A percentile compares a stretch with the other conserved stretches of the same genome.
Conservation (phyloP, 2,797 vertebrate genomes). For the Brotula barbata region DNA sequence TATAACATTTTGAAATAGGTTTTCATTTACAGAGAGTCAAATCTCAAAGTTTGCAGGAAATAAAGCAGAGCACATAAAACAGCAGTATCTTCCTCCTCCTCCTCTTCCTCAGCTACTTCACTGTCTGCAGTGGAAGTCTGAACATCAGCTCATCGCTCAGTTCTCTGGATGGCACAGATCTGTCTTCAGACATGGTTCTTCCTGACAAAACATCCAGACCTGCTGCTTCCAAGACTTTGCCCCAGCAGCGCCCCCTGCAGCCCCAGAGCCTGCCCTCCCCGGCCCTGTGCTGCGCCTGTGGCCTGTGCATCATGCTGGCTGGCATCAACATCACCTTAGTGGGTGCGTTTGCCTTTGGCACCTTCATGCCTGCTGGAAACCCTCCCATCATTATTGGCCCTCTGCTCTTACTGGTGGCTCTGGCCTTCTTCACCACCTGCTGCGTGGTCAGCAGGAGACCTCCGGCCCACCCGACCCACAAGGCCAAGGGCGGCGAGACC, state of each 20-base stretch:
- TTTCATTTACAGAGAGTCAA: background rate
- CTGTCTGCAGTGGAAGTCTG: constrained; percentile 3
- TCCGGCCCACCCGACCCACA: constrained; percentile 74
- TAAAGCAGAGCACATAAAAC: background rate
- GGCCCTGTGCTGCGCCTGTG: constrained; percentile 93
- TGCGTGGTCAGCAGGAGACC: constrained; percentile 89
- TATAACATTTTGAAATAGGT: background rate
- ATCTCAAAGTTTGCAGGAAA: background rate
- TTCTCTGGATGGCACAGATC: constrained; percentile 11
- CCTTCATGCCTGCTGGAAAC: constrained; percentile 88
- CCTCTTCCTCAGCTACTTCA: constrained; percentile 3
- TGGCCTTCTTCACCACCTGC: constrained; percentile 90
- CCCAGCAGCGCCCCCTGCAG: constrained; percentile 65
- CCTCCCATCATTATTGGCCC: constrained; percentile 93
- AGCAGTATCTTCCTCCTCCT: background rate
- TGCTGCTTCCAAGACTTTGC: constrained; percentile 63
- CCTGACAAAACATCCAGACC: constrained; percentile 74
- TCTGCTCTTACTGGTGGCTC: constrained; percentile 88
- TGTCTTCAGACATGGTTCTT: constrained; percentile 62
- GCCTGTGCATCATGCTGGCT: constrained; percentile 95
- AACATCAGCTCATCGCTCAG: background rate
- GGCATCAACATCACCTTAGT: constrained; percentile 97
- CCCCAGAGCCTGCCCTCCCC: constrained; percentile 88
- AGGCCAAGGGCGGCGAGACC: constrained; percentile 75
- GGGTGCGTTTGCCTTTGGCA: constrained; percentile 91